Percentiles rank a stretch among this genome's conserved stretches.
Evolutionary conservation across 2,888 invertebrate species (phyloP).

Genomic region (Chrysopilus asiliformis): DNA sequence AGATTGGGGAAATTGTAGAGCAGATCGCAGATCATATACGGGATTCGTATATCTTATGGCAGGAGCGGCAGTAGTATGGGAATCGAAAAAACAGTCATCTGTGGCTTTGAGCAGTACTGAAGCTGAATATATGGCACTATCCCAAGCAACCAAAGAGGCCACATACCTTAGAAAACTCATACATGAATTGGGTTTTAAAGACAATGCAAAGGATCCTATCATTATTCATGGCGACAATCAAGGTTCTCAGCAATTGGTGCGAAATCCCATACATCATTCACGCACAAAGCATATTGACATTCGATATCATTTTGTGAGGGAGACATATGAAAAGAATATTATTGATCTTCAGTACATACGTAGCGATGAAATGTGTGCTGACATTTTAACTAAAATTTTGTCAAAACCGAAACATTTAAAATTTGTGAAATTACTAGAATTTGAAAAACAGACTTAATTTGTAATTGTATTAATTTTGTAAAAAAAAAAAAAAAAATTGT

Average conservation of each 20-base stretch:
- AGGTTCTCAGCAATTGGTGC: conserved; percentile 10
- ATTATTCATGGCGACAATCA: conserved; percentile 10
- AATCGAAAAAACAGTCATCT: no score
- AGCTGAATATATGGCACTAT: conserved; percentile 13
- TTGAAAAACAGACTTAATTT: no score
- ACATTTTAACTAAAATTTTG: conserved; percentile 12
- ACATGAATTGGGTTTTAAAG: conserved; percentile 6
- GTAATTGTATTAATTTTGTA: no score
- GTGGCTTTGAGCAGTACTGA: no score
- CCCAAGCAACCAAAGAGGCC: conserved; percentile 10
- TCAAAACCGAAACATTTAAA: conserved; percentile 7
- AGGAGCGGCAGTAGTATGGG: no score
- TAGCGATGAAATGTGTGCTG: conserved; percentile 10
- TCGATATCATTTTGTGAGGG: conserved; percentile 11
- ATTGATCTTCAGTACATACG: conserved; percentile 8
- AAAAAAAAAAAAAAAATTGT: no score
- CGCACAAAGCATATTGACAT: conserved; percentile 13
- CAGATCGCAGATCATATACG: no score
- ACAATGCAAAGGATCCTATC: background rate
- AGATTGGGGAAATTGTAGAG: conserved; percentile 15
- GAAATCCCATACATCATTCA: conserved; percentile 12
- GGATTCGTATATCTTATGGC: no score
- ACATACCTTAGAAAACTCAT: conserved; percentile 7
- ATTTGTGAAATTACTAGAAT: conserved; percentile 5
- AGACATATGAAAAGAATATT: conserved; percentile 5